Base-by-base conservation (phyloP, 2,113 vertebrate genomes). In the Silurus glanis region DNA sequence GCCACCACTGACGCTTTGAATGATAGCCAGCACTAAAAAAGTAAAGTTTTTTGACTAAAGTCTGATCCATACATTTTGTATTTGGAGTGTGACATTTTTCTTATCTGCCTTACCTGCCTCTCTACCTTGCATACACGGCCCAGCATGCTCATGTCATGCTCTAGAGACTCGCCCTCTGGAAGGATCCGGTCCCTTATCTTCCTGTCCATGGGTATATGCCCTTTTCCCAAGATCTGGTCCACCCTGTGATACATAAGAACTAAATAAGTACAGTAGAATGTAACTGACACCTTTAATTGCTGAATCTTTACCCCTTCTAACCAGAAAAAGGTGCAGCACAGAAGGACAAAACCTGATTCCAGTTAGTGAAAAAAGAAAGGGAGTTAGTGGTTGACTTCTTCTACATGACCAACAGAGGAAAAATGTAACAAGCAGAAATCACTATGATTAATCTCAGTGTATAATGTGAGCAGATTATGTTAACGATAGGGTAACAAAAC, bases 151-250 rank as follows among this genome's bases (percentile, higher is more conserved):
- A 98, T 94, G 55, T 98, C 97, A 88, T 90, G 89, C 87, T 98
- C 98, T 17, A 96, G 86, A 3, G 96, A 86, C 59, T 99, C 97
- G 71, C 96, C 96, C 89, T 99, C 98, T 74, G 94, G 94, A 3
- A 95, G 93, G 84, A 97, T 96, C 91, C 99, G 99, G 83, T 99
- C 97, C 89, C 96, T 95, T 55, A 95, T 95, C 92, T 96, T 97
- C 92, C 97, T 99, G 91, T 99, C 98, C 83, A 97, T 89, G 17
- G 97, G 94, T 87, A 99, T 96, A 94, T 99, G 98, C 53, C 98
- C 98, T 93, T 98, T 99, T 85, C 98, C 98, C 90, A 99, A 96
- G 92, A 99, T 99, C 91, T 99, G 98, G 92, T 99, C 98, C 93
- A 99, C 98, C 0, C 98, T 99, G 92, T 81, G 56, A 86, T 84